Evolutionary conservation across 2,888 invertebrate genomes (phyloP).

Genomic region (Plagodis pulveraria): DNA sequence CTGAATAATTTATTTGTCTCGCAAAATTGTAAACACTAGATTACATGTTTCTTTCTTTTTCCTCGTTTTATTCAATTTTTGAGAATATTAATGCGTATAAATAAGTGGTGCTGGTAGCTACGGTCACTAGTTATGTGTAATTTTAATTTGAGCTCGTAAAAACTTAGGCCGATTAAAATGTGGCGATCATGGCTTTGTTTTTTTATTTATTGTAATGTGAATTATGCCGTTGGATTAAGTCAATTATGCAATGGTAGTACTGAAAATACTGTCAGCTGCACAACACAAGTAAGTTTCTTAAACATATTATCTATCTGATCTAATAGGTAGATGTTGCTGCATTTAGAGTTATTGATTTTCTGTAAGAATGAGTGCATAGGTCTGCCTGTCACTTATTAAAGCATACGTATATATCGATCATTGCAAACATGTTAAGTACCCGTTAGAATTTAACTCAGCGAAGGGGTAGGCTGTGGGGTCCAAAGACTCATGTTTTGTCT

Average conservation of each 20-base stretch:
- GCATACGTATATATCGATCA: too few relatives aligned
- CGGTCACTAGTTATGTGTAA: slow-evolving; percentile 32
- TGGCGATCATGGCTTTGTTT: slow-evolving; percentile 53
- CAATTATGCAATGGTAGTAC: slow-evolving; percentile 57
- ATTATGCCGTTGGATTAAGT: slow-evolving; percentile 55
- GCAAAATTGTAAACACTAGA: slow-evolving; percentile 16
- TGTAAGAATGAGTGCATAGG: slow-evolving; percentile 1
- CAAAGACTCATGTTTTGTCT: too few relatives aligned
- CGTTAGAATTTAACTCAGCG: too few relatives aligned
- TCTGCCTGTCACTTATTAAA: too few relatives aligned
- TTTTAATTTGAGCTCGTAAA: slow-evolving; percentile 27
- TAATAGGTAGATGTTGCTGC: not conserved
- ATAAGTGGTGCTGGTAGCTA: slow-evolving; percentile 12
- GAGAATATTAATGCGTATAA: slow-evolving; percentile 16
- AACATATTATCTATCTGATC: not conserved
- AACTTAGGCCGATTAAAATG: slow-evolving; percentile 40
- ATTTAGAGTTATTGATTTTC: slow-evolving; percentile 20
- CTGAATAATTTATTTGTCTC: not conserved
- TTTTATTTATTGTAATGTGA: slow-evolving; percentile 51
- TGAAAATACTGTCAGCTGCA: slow-evolving; percentile 60
- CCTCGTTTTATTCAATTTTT: slow-evolving; percentile 16
- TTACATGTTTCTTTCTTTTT: slow-evolving; percentile 28
- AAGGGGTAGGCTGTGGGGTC: too few relatives aligned
- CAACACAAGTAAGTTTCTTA: slow-evolving; percentile 60
- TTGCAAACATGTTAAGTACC: too few relatives aligned